Evolutionary conservation across 2,888 invertebrate genomes (phyloP).

Genomic region (Latheticus oryzae): DNA sequence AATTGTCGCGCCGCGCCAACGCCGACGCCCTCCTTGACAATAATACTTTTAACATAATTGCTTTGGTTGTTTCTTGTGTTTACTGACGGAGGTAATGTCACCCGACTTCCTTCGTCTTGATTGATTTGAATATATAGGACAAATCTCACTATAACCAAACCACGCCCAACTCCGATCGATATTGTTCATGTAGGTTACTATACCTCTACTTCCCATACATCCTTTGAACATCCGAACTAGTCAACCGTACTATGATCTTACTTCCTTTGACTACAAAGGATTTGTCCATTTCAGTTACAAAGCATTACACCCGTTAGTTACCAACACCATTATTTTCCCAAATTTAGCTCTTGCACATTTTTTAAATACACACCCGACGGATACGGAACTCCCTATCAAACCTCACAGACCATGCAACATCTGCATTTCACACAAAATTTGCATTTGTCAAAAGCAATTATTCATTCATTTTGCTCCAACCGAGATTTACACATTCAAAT

Average conservation of each 20-base stretch:
- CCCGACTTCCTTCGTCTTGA: conserved; percentile 44
- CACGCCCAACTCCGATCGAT: conserved; percentile 61
- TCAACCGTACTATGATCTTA: conserved; percentile 51
- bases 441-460: conserved; percentile 14
- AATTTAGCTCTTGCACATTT: conserved; percentile 37
- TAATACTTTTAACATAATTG: conserved; percentile 28
- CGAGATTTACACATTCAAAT: conserved; percentile 8
- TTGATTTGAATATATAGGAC: conserved; percentile 56
- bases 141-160: conserved; percentile 53
- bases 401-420: conserved; percentile 19
- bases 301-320: conserved; percentile 35
- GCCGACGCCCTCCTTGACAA: conserved; percentile 5
- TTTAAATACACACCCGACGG: conserved; percentile 18
- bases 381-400: conserved; percentile 11
- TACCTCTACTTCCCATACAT: conserved; percentile 45
- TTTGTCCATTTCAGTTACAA: conserved; percentile 44
- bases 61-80: conserved; percentile 13
- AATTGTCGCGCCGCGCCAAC: conserved; percentile 38
- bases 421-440: conserved; percentile 15
- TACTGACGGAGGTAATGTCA: conserved; percentile 30
- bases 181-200: conserved; percentile 59
- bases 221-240: conserved; percentile 56
- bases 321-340: conserved; percentile 27
- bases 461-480: conserved; percentile 6
- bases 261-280: conserved; percentile 54